phyloP scores from a whole-genome alignment of 2,113 vertebrate genomes.

The Thamnophis sirtalis region DNA sequence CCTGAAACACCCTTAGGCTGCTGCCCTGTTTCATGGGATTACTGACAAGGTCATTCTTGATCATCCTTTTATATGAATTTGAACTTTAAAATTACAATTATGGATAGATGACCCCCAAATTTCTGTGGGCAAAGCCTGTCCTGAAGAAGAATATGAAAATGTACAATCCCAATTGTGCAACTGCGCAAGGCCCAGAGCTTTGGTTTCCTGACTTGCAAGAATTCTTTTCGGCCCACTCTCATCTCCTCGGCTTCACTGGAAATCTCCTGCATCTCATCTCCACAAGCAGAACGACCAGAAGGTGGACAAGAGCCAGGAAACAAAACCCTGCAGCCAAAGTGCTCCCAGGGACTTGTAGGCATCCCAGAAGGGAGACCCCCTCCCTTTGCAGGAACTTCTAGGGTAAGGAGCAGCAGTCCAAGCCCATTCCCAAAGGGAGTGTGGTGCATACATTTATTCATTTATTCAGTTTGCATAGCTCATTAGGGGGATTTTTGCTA shows the following conservation, averaged over 20 bases:
- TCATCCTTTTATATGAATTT: background rate
- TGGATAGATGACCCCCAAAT: background rate
- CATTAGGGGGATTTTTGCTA: background rate
- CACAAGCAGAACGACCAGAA: background rate
- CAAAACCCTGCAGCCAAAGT: background rate
- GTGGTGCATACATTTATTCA: too few species aligned
- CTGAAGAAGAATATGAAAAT: too few species aligned
- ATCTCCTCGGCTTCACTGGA: too few species aligned
- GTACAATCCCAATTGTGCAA: background rate
- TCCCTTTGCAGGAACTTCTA: background rate
- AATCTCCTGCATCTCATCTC: background rate
- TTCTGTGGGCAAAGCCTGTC: background rate
- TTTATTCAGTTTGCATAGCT: background rate
- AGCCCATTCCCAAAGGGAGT: background rate
- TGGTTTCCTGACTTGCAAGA: too few species aligned
- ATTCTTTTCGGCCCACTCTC: too few species aligned
- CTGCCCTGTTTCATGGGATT: background rate
- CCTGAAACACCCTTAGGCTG: background rate
- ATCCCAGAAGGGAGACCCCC: background rate
- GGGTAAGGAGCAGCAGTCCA: background rate
- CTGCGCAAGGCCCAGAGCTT: background rate
- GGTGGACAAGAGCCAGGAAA: background rate
- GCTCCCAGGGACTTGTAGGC: background rate
- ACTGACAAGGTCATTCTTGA: background rate
- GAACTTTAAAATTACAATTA: background rate